A percentile compares a stretch with the other conserved stretches of the same genome.
phyloP scores from a whole-genome alignment of 2,113 vertebrate species.

The Callorhinus ursinus region DNA sequence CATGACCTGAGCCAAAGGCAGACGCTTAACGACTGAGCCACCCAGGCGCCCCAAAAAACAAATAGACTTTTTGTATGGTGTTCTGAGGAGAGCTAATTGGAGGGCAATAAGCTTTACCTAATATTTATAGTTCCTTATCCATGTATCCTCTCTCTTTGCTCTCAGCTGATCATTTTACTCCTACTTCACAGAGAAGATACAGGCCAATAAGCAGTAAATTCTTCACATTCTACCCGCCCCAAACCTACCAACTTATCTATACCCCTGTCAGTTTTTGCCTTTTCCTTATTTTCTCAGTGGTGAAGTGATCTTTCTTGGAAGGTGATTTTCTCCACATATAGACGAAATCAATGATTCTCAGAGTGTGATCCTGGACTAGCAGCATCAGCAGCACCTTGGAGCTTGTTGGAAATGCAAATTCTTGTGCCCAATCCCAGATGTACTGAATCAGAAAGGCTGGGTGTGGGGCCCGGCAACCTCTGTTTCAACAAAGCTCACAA shows the following conservation, averaged over 20 bases:
- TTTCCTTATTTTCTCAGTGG: not conserved
- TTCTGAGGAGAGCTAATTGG: not conserved
- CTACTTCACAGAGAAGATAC: constrained; percentile 8
- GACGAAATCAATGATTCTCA: not conserved
- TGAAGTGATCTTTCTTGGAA: not conserved
- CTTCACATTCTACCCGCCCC: not conserved
- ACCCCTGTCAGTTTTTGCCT: not conserved
- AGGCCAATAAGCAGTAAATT: not conserved
- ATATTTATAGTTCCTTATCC: not conserved
- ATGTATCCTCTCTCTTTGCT: not conserved
- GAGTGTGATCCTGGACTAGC: not conserved
- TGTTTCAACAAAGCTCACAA: not conserved
- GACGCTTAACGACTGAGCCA: no score
- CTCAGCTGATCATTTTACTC: not conserved
- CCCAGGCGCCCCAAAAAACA: not conserved
- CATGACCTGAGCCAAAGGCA: no score
- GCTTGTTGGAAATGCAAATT: not conserved
- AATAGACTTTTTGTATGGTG: not conserved
- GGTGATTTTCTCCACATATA: not conserved
- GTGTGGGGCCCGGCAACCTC: not conserved
- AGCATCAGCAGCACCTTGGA: not conserved
- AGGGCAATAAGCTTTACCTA: not conserved
- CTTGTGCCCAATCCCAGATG: not conserved
- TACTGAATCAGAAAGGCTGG: not conserved
- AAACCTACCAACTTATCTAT: not conserved